Evolutionary conservation across 2,113 vertebrate genomes (phyloP).

Genomic region (Cepphus grylle): DNA sequence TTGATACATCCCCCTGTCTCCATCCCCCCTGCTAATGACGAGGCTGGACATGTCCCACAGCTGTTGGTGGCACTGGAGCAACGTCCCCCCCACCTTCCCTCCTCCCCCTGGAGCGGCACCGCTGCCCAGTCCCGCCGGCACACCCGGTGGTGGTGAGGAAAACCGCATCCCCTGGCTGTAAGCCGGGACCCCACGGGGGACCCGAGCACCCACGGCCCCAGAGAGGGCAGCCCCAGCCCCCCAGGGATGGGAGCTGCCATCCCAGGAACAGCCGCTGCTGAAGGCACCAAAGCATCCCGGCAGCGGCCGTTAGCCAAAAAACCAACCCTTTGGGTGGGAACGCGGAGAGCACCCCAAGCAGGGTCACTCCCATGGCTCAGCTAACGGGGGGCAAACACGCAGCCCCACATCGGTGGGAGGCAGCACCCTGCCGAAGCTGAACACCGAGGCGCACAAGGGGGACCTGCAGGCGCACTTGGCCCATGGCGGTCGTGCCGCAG

Average conservation of each 20-base stretch:
- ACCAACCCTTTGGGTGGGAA: background rate
- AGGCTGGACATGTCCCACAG: background rate
- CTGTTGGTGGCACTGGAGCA: background rate
- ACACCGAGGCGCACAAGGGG: too few relatives aligned
- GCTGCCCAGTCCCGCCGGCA: background rate
- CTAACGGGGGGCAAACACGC: background rate
- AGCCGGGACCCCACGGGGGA: accelerated
- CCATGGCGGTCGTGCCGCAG: too few relatives aligned
- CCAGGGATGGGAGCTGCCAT: background rate
- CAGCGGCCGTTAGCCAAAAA: background rate
- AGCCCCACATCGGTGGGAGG: background rate
- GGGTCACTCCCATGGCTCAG: background rate
- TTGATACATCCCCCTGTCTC: background rate
- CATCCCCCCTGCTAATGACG: background rate
- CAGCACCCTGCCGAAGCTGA: background rate
- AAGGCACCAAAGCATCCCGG: background rate
- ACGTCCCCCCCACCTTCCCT: background rate
- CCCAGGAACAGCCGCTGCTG: background rate
- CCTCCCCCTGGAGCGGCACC: background rate
- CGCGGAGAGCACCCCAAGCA: accelerated
- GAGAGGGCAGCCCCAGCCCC: too few relatives aligned
- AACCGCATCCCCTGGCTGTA: background rate
- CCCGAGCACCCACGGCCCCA: accelerated
- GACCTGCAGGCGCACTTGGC: background rate
- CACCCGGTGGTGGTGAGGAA: background rate